Percentiles rank a stretch among this genome's conserved stretches.
phyloP scores from a whole-genome alignment of 2,797 vertebrate genomes.

The Balearica regulorum region DNA sequence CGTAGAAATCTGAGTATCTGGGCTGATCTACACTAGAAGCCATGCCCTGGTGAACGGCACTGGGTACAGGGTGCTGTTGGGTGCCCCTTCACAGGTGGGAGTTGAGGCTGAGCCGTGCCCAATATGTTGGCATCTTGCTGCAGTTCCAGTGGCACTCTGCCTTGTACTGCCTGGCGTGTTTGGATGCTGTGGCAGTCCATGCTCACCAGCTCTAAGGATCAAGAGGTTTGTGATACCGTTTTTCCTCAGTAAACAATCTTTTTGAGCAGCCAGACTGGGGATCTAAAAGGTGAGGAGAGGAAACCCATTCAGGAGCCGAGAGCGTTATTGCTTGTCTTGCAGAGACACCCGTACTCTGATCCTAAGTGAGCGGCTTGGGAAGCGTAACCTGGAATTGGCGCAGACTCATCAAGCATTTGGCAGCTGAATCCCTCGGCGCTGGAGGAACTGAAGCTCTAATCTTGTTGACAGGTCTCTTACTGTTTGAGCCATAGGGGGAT shows the following conservation, averaged over 20 bases:
- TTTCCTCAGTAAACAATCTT: neutral
- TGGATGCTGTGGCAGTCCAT: neutral
- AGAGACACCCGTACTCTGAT: neutral
- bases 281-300: neutral
- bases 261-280: neutral
- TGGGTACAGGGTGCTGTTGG: neutral
- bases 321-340: neutral
- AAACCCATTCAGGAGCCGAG: neutral
- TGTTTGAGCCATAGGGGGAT: neutral
- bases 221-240: neutral
- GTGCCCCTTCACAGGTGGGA: neutral
- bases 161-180: neutral
- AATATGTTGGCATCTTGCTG: neutral
- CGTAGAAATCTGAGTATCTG: neutral
- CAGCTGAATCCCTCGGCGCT: neutral
- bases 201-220: neutral
- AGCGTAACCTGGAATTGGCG: neutral
- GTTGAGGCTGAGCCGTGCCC: neutral
- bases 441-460: neutral
- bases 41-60: rapidly evolving
- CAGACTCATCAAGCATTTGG: neutral
- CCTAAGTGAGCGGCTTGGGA: neutral
- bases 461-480: neutral
- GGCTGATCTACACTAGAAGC: neutral
- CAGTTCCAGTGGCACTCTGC: neutral